A percentile compares a stretch with the other conserved stretches of the same genome.
phyloP scores from a whole-genome alignment of 2,113 vertebrate species.

The Mormoops blainvillei region DNA sequence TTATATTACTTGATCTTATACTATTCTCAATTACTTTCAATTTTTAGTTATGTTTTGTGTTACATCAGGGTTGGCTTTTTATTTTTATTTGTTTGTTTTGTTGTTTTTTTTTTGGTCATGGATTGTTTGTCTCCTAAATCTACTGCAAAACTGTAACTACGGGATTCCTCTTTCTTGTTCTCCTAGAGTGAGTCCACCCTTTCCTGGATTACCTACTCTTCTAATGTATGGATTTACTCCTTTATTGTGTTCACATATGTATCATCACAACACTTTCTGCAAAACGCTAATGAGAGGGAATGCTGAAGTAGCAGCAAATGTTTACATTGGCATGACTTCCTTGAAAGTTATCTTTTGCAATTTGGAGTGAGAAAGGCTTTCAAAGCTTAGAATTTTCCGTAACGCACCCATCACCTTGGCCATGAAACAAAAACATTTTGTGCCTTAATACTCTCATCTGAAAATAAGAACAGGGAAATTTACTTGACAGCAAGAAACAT shows the following conservation, averaged over 20 bases:
- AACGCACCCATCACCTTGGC: background rate
- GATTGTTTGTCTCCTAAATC: background rate
- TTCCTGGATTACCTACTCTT: background rate
- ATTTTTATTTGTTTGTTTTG: background rate
- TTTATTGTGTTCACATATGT: background rate
- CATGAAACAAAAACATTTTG: background rate
- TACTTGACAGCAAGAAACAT: background rate
- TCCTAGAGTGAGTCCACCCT: background rate
- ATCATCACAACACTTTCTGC: background rate
- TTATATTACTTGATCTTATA: background rate
- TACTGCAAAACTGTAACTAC: background rate
- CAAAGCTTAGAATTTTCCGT: background rate
- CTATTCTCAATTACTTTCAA: background rate
- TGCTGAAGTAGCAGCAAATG: background rate
- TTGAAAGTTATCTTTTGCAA: background rate
- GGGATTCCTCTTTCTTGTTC: background rate
- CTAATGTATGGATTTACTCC: background rate
- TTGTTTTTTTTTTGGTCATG: background rate
- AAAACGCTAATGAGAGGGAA: background rate
- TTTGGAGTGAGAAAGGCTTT: background rate
- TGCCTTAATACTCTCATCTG: background rate
- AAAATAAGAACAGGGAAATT: background rate
- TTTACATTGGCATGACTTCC: background rate
- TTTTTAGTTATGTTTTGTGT: background rate
- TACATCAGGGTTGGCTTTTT: background rate